Evolutionary conservation across 2,113 vertebrate species (phyloP).

Genomic region (Acanthisitta chloris): DNA sequence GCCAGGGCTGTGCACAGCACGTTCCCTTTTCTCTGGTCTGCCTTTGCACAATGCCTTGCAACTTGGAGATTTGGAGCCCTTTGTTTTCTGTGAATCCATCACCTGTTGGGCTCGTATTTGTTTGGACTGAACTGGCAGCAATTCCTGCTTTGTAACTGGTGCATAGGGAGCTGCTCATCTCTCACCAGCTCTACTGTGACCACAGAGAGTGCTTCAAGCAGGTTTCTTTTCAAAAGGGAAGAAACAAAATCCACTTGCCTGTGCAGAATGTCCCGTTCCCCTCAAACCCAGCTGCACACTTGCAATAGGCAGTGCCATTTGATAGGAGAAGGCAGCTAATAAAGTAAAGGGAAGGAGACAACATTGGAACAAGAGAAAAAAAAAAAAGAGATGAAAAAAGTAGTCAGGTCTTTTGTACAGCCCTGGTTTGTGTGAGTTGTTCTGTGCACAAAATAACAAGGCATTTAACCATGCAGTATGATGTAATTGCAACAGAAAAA

Average conservation of each 20-base stretch:
- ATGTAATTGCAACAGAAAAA: background rate
- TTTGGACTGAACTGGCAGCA: background rate
- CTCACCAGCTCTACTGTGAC: background rate
- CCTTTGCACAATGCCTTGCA: background rate
- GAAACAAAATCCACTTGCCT: constrained; percentile 71
- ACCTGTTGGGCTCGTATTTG: background rate
- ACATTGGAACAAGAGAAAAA: background rate
- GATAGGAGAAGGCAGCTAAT: constrained; percentile 75
- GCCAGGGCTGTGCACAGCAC: background rate
- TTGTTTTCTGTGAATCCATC: background rate
- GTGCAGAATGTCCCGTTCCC: constrained; percentile 88
- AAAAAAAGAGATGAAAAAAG: background rate
- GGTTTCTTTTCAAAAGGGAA: background rate
- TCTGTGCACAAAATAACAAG: background rate
- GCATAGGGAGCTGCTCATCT: background rate
- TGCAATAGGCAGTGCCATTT: constrained; percentile 71
- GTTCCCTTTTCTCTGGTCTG: constrained; percentile 23
- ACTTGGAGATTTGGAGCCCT: background rate
- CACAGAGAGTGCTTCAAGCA: background rate
- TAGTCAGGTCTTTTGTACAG: background rate
- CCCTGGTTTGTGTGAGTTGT: background rate
- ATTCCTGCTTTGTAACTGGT: background rate
- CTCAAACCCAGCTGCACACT: constrained; percentile 85
- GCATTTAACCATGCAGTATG: background rate
- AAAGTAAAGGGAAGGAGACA: background rate